Conservation (phyloP, 2,797 vertebrate genomes). For the Botia kubotai region DNA sequence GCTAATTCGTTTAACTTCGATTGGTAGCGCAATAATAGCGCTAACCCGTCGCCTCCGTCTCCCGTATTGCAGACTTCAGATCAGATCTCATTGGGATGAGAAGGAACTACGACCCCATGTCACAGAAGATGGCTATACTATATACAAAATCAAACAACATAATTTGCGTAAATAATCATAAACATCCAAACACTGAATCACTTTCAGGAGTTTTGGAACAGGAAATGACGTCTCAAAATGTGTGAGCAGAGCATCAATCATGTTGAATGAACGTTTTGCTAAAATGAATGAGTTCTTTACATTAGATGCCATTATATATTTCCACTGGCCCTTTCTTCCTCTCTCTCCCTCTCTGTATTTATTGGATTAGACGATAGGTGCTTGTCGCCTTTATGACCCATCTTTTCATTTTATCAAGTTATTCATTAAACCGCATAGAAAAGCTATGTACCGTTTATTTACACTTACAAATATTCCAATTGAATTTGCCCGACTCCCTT, state of each 20-base stretch:
- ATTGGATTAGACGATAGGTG: background rate
- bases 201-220: too few relatives aligned
- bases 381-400: background rate
- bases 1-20: constrained; percentile 82
- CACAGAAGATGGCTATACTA: constrained; percentile 4
- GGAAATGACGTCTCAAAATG: too few relatives aligned
- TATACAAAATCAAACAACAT: constrained; percentile 11
- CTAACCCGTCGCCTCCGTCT: constrained; percentile 76
- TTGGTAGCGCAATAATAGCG: constrained; percentile 76
- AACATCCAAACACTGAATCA: background rate
- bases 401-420: constrained; percentile 28
- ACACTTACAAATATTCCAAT: constrained; percentile 54
- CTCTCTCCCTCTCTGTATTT: background rate
- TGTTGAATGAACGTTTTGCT: background rate
- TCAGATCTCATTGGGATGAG: constrained; percentile 68
- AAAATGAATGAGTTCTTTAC: background rate
- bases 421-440: constrained; percentile 6
- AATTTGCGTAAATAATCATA: constrained; percentile 10
- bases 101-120: constrained; percentile 66
- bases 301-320: background rate
- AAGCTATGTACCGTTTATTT: constrained; percentile 66
- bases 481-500: constrained; percentile 31
- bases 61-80: constrained; percentile 48
- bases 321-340: background rate
- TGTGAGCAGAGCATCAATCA: background rate